These are phyloP conservation scores for Uromys caudimaculatus DNA, from an alignment of 2,797 vertebrate species.

Conservation along the genomic window DNA sequence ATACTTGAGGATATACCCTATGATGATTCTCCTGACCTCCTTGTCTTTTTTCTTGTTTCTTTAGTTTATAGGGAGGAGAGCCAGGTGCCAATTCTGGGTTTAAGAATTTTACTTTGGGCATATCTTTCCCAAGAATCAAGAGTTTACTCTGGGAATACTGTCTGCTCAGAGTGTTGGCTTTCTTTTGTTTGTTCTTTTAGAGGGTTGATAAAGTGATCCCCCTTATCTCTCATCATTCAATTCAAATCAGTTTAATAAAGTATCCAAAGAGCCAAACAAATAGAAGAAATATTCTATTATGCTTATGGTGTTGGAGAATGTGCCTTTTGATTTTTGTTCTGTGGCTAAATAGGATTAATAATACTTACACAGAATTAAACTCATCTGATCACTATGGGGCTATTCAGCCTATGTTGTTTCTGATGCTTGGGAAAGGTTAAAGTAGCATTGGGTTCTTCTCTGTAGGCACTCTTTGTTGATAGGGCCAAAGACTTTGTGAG, in stretches of 20 bases:
- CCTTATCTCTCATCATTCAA: not conserved
- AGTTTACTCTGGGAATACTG: not conserved
- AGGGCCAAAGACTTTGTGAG: not conserved
- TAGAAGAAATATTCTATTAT: not conserved
- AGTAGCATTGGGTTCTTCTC: not conserved
- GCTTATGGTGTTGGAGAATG: not conserved
- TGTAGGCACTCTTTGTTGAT: not conserved
- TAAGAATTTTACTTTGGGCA: not conserved
- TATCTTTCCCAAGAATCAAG: not conserved
- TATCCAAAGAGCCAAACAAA: not conserved
- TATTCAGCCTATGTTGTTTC: not conserved
- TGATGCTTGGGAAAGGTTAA: not conserved
- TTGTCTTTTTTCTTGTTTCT: not conserved
- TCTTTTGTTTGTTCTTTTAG: not conserved
- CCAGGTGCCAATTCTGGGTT: slow-evolving; percentile 2
- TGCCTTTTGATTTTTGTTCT: slow-evolving; percentile 34
- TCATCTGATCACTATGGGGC: not conserved
- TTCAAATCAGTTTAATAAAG: not conserved
- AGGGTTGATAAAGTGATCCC: not conserved
- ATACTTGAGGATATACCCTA: not conserved
- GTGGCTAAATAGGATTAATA: not conserved
- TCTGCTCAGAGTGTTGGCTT: not conserved
- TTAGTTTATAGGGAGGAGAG: slow-evolving; percentile 22
- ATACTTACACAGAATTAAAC: not conserved
- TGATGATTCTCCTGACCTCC: not conserved